Evolutionary conservation across 2,888 invertebrate genomes (phyloP).

Genomic region (Tachina fera): DNA sequence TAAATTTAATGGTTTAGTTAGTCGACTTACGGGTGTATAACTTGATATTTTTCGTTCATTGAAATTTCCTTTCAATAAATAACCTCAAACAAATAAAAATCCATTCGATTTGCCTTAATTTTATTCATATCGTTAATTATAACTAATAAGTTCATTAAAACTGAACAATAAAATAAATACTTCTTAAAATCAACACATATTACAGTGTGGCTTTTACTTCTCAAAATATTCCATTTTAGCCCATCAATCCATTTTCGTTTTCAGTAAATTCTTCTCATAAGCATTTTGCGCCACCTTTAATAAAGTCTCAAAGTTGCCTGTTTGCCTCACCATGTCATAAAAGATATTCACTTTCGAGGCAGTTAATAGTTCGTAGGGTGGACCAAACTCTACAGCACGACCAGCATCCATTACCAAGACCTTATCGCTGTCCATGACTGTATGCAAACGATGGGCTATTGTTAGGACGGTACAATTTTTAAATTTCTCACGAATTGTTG

Average conservation of each 20-base stretch:
- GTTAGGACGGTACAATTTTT: constrained; percentile 93
- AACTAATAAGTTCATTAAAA: not conserved
- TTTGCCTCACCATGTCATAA: constrained; percentile 85
- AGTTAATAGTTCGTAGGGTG: constrained; percentile 85
- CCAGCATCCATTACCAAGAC: constrained; percentile 89
- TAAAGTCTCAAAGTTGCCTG: constrained; percentile 87
- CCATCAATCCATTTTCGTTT: constrained; percentile 31
- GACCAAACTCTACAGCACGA: constrained; percentile 87
- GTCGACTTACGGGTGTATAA: too few species aligned
- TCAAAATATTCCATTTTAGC: not conserved
- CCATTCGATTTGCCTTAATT: not conserved
- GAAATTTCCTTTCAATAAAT: too few species aligned
- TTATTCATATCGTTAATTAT: not conserved
- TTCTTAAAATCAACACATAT: not conserved
- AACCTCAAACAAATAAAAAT: not conserved
- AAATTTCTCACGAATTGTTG: constrained; percentile 91
- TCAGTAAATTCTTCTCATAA: constrained; percentile 33
- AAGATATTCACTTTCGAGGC: constrained; percentile 83
- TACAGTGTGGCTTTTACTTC: not conserved
- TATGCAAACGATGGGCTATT: constrained; percentile 94
- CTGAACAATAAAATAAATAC: constrained; percentile 4
- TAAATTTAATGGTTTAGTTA: too few species aligned
- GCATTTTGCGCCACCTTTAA: constrained; percentile 85
- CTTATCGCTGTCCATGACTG: constrained; percentile 87
- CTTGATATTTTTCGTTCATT: too few species aligned